A percentile compares a stretch with the other conserved stretches of the same genome.
Conservation (phyloP, 2,797 vertebrate genomes). For the Graptemys geographica region DNA sequence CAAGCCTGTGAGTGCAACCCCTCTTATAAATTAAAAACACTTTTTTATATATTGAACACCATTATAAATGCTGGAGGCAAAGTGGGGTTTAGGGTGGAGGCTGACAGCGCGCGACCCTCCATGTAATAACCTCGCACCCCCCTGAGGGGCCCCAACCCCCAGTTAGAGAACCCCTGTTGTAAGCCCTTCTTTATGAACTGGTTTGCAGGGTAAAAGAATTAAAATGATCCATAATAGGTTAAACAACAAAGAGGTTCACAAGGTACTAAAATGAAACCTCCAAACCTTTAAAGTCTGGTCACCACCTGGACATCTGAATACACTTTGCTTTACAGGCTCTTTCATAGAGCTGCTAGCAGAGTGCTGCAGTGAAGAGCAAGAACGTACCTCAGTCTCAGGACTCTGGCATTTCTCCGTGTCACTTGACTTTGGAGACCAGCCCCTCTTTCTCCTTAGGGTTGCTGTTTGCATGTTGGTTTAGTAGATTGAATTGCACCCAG, state of each 20-base stretch:
- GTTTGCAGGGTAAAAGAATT: constrained; percentile 6
- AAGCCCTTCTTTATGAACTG: neutral
- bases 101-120: no score
- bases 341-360: neutral
- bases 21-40: no score
- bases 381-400: neutral
- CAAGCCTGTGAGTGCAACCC: no score
- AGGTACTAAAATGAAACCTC: neutral
- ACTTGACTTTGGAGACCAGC: neutral
- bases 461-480: neutral
- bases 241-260: neutral
- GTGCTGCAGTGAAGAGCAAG: neutral
- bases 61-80: no score
- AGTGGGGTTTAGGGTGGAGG: no score
- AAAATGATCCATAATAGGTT: neutral
- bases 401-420: neutral
- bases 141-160: no score
- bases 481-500: neutral
- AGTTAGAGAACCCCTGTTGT: neutral
- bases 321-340: neutral
- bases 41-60: no score
- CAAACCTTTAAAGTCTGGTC: neutral
- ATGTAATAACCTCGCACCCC: no score
- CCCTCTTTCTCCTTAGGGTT: neutral
- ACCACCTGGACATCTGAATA: neutral